Base-by-base conservation (phyloP, 2,113 vertebrate species). In the Ardeotis arabs region DNA sequence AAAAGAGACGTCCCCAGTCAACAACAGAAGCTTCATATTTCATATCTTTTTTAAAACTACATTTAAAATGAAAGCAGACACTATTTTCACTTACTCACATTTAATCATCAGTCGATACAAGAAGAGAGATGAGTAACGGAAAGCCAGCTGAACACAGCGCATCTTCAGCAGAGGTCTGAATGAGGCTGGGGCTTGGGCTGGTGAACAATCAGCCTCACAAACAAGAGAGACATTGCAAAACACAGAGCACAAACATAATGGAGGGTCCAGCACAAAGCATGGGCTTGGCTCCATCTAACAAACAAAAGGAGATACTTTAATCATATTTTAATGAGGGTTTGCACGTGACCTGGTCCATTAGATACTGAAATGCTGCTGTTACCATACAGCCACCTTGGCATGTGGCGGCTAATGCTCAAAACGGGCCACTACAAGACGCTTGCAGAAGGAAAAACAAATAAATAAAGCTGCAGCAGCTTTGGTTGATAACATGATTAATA, bases 221-320 rank as follows among this genome's bases (percentile, higher is more conserved):
- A 23, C 87, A 64, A 74, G 64, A 84, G 37, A 67, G 76, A 72
- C 25, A 10, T 56, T 68, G 91, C 91, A 84, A 89, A 91, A 84
- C 89, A 69, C 53, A 44, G 6, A 8, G 85, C 62, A 77, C 77
- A 88, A 80, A 90, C 70, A 83, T 7, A 91, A 94, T 23, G 16
- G 89, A 92, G 69, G 53, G 87, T 47, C 91, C 74, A 56, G 70
- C 2, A 8, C 78, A 69, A 84, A 87, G 79, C 73, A 14, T 2
- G 62, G 91, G 81, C 87, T 82, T 67, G 94, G 89, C 89, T 96
- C 74, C 84, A 53, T 62, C 0, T 33, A 72, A 60, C 81, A 87
- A 89, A 90, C 93, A 95, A 89, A 93, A 95, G 89, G 70, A 60
- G 78, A 87, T 35, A 95, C 81, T 92, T 95, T 78, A 95, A 94